Percentiles rank a stretch among this genome's conserved stretches.
Evolutionary conservation across 2,113 vertebrate species (phyloP).

Genomic region (Cochlearius cochlearius): DNA sequence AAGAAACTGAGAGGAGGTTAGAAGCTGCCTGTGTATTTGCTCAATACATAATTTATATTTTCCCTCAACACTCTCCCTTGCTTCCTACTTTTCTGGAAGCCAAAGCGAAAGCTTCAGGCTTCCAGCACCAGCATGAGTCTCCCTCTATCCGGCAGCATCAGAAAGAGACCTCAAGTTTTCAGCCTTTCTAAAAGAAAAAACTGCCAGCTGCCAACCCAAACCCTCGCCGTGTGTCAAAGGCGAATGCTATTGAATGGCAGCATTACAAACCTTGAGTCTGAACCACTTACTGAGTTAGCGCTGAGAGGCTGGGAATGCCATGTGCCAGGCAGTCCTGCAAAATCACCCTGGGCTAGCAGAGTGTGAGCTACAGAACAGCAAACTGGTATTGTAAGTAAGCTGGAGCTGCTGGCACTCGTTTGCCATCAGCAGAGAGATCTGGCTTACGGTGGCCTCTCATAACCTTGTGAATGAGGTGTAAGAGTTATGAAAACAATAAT

Average conservation of each 20-base stretch:
- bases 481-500: background rate
- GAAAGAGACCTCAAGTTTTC: background rate
- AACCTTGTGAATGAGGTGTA: background rate
- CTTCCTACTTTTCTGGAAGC: background rate
- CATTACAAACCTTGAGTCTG: background rate
- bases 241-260: background rate
- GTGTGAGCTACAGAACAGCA: background rate
- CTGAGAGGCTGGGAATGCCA: background rate
- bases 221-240: accelerated
- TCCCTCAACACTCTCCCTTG: background rate
- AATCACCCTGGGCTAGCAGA: background rate
- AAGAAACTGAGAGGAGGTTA: background rate
- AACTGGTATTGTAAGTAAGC: background rate
- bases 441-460: background rate
- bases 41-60: background rate
- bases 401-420: background rate
- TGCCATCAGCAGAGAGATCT: background rate
- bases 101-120: background rate
- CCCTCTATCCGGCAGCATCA: background rate
- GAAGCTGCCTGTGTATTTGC: background rate
- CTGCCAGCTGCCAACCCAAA: background rate
- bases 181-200: background rate
- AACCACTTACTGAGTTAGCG: background rate
- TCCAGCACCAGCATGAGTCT: background rate
- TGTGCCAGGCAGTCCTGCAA: background rate